phyloP scores from a whole-genome alignment of 2,797 vertebrate genomes.

The Simalia tracyae region DNA sequence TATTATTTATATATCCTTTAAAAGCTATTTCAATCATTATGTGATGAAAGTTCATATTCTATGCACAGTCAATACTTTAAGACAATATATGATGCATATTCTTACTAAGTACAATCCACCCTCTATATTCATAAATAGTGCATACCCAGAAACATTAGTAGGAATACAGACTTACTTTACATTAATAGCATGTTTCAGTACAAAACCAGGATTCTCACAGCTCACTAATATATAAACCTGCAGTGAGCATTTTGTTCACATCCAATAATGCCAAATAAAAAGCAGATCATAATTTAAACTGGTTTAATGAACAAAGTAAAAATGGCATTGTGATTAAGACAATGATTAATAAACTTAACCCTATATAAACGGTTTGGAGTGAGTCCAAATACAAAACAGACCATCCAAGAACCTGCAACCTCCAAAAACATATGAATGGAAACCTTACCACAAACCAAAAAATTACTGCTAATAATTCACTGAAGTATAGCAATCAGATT shows the following conservation, averaged over 20 bases:
- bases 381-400: constrained; percentile 25
- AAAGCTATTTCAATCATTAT: neutral
- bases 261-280: neutral
- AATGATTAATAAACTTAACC: constrained; percentile 60
- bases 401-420: constrained; percentile 28
- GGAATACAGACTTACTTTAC: no score
- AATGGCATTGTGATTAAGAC: constrained; percentile 34
- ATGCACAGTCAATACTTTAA: neutral
- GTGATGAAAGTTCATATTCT: neutral
- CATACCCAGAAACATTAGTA: neutral
- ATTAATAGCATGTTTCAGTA: neutral
- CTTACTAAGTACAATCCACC: neutral
- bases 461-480: neutral
- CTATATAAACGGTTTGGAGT: constrained; percentile 33
- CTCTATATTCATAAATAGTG: neutral
- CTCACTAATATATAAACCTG: neutral
- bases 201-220: neutral
- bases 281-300: neutral
- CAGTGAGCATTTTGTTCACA: neutral
- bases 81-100: neutral
- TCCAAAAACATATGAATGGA: constrained; percentile 53
- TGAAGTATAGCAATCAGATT: neutral
- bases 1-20: neutral
- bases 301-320: constrained; percentile 6
- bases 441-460: constrained; percentile 18